Base-by-base conservation (phyloP, 1,140 invertebrate genomes). In the Panulirus ornatus region DNA sequence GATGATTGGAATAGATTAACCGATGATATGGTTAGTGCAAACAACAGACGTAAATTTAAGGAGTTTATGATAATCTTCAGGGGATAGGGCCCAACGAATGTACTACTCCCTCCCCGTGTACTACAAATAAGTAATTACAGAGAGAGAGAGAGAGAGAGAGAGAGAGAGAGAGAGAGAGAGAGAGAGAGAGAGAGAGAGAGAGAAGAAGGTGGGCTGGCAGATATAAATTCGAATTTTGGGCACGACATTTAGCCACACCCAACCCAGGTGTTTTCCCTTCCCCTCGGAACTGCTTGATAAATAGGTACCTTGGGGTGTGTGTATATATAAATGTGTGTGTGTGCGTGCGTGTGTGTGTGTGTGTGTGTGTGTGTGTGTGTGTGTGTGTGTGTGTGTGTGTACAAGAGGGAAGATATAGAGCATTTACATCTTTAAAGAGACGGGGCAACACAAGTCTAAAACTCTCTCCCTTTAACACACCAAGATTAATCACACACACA, bases 121-220 rank as follows among this genome's bases (percentile, higher is more conserved):
- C n/a, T n/a, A n/a, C n/a, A n/a, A n/a, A n/a, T n/a, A n/a, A n/a
- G 58, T 27, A 63, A 22, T 27, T 27, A 63, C 27, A 22, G 19
- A 16, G 58, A 63, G 58, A 63, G 58, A 63, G 58, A 63, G 58
- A 63, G 58, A 63, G 58, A 71, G 27, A 30, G 66, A 30, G 27
- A 30, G 66, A 71, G 66, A 71, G 66, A 71, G 66, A 71, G 66
- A 71, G 66, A 71, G 66, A 71, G 75, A 78, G 75, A 78, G 75
- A 78, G 75, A 78, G 75, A 78, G 75, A 78, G 75, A 78, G 36
- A 78, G 75, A 76, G 73, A 76, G 73, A 76, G 63, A 70, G 63
- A 70, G 63, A 70, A 19, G 22, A 19, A 70, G 63, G 22, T 5
- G 22, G 63, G 22, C 11, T 0, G 34, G 14, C 0, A 76, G n/a